Percentiles rank a stretch among this genome's conserved stretches.
Evolutionary conservation across 2,888 invertebrate genomes (phyloP).

Genomic region (Lissocephala sabroskyi): DNA sequence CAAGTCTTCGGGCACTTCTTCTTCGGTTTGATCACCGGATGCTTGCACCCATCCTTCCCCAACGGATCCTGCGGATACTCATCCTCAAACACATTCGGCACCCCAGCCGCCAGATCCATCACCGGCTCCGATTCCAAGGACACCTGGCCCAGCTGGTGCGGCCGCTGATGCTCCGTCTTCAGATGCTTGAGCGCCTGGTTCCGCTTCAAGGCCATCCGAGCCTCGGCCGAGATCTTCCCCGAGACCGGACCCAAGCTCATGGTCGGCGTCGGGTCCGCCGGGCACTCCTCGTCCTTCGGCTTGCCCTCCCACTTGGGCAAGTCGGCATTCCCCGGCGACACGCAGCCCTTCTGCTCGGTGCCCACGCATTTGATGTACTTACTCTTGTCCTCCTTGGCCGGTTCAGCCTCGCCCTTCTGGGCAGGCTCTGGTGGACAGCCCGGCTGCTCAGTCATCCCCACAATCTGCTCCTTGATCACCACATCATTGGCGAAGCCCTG

Average conservation of each 20-base stretch:
- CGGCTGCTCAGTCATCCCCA: neutral
- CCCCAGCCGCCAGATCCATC: neutral
- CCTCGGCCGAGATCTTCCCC: slow-evolving; percentile 1
- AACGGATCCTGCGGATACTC: slow-evolving; percentile 4
- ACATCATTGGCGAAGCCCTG: slow-evolving; percentile 37
- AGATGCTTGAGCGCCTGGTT: slow-evolving; percentile 27
- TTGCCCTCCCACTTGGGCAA: slow-evolving; percentile 11
- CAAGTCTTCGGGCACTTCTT: slow-evolving; percentile 47
- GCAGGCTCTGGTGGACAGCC: too few species aligned
- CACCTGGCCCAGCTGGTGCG: neutral
- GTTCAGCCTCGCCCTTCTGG: neutral
- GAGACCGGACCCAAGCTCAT: too few species aligned
- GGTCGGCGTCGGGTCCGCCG: too few species aligned
- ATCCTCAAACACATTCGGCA: neutral
- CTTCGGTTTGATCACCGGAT: slow-evolving; percentile 41
- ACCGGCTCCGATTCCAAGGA: neutral
- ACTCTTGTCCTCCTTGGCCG: neutral
- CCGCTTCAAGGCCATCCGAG: slow-evolving; percentile 25
- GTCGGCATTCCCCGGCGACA: slow-evolving; percentile 27
- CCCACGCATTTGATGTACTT: slow-evolving; percentile 26
- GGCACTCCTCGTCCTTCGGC: too few species aligned
- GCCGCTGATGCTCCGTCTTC: neutral
- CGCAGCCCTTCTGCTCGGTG: slow-evolving; percentile 27
- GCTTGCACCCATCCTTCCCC: slow-evolving; percentile 42
- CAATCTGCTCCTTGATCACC: neutral